These are phyloP conservation scores for Apodemia duryi DNA, from an alignment of 2,888 invertebrate species.

Conservation along the genomic window DNA sequence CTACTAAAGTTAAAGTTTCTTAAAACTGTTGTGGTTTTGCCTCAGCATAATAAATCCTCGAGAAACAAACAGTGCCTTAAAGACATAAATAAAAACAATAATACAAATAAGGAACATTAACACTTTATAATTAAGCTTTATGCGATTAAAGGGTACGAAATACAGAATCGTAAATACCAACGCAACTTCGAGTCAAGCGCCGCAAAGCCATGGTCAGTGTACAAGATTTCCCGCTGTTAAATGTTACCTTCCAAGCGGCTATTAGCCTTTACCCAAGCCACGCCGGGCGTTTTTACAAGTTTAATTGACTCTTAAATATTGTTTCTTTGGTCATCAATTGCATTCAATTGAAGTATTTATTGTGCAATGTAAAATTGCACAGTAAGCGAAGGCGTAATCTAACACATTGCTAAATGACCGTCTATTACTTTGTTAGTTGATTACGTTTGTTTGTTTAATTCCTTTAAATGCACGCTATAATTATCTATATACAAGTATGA, in stretches of 20 bases:
- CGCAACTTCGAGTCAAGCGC: constrained; percentile 39
- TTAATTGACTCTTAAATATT: constrained; percentile 73
- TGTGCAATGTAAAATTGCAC: constrained; percentile 39
- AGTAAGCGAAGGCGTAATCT: constrained; percentile 18
- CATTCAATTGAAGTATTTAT: constrained; percentile 66
- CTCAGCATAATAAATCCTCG: not conserved
- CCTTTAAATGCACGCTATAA: not conserved
- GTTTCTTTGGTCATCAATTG: constrained; percentile 65
- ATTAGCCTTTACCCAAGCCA: constrained; percentile 68
- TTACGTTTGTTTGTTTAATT: not conserved
- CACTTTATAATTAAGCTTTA: constrained; percentile 43
- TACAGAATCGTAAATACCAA: constrained; percentile 54
- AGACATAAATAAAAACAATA: not conserved
- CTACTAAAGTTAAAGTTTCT: no score
- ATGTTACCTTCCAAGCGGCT: constrained; percentile 58
- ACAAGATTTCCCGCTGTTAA: constrained; percentile 67
- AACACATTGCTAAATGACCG: constrained; percentile 8
- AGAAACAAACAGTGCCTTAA: not conserved
- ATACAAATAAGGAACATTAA: constrained; percentile 5
- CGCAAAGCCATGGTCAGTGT: constrained; percentile 43
- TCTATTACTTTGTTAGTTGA: constrained; percentile 9
- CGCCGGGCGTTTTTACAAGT: constrained; percentile 58
- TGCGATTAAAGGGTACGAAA: constrained; percentile 21
- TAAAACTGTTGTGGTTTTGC: not conserved
- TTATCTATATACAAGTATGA: not conserved